phyloP scores from a whole-genome alignment of 1,140 invertebrate genomes.

The Drosophila eugracilis region DNA sequence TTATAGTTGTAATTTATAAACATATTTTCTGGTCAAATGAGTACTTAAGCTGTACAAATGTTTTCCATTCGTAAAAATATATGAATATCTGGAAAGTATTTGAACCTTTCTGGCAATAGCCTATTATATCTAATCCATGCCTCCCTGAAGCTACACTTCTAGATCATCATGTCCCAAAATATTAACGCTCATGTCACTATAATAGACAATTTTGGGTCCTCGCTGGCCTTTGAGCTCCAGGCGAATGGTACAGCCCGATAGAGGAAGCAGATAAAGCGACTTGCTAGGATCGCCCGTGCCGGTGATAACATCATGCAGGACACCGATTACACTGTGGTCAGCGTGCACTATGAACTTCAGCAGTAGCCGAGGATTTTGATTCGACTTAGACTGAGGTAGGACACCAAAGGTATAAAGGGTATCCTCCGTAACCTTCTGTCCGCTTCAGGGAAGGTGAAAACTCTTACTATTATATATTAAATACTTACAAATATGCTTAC shows the following conservation, averaged over 20 bases:
- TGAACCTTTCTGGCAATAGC: no score
- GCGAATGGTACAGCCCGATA: slow-evolving; percentile 3
- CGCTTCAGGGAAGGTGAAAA: no score
- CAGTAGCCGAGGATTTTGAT: neutral
- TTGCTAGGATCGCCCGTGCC: slow-evolving; percentile 1
- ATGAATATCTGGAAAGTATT: no score
- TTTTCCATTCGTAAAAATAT: no score
- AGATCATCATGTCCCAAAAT: neutral
- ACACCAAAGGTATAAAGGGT: slow-evolving; percentile 25
- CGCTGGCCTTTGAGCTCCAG: slow-evolving; percentile 6
- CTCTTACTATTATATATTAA: no score
- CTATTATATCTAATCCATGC: no score
- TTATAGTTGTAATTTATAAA: no score
- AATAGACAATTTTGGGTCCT: neutral
- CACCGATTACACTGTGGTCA: neutral
- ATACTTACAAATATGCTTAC: slow-evolving; percentile 20
- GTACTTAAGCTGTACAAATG: no score
- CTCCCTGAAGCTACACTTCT: no score
- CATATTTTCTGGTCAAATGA: no score
- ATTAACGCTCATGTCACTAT: neutral
- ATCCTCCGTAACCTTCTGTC: neutral
- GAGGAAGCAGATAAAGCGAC: neutral
- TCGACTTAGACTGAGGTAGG: neutral
- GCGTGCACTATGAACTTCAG: slow-evolving; percentile 22
- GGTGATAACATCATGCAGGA: slow-evolving; percentile 16